phyloP scores from a whole-genome alignment of 2,888 invertebrate genomes.

The Dendrolimus houi region DNA sequence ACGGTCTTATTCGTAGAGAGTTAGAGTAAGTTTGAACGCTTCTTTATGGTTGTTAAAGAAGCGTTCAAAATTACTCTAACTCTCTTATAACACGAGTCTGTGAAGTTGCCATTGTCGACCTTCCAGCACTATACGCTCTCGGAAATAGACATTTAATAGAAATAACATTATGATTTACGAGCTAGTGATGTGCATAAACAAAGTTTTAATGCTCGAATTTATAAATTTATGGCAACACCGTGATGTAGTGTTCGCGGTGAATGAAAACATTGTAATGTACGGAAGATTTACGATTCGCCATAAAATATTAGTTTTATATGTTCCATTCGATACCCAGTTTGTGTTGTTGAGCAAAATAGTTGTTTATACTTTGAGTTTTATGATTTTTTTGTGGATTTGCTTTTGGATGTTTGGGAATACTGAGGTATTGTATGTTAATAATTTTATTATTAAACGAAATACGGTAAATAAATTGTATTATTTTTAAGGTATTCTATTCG shows the following conservation, averaged over 20 bases:
- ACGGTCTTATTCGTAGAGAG: too few species aligned
- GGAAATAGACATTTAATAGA: constrained; percentile 24
- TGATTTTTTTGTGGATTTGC: constrained; percentile 12
- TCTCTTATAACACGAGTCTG: too few species aligned
- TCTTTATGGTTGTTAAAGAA: too few species aligned
- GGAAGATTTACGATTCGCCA: constrained; percentile 33
- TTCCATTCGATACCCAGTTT: constrained; percentile 4
- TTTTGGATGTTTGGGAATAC: constrained; percentile 6
- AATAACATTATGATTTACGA: constrained; percentile 51
- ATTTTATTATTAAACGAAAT: neutral
- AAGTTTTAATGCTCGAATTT: constrained; percentile 43
- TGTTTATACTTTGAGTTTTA: constrained; percentile 14
- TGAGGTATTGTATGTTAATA: neutral
- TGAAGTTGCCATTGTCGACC: too few species aligned
- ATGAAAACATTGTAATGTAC: constrained; percentile 59
- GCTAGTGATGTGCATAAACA: constrained; percentile 41
- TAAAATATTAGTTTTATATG: constrained; percentile 36
- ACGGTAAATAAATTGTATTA: too few species aligned
- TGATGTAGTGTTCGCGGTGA: constrained; percentile 36
- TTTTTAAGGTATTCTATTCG: too few species aligned
- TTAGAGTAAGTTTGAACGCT: too few species aligned
- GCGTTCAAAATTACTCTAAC: too few species aligned
- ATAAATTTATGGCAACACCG: constrained; percentile 40
- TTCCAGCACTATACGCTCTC: too few species aligned
- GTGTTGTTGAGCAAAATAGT: constrained; percentile 23